These are phyloP conservation scores for Cosmia trapezina DNA, from an alignment of 2,888 invertebrate genomes.

Conservation along the genomic window DNA sequence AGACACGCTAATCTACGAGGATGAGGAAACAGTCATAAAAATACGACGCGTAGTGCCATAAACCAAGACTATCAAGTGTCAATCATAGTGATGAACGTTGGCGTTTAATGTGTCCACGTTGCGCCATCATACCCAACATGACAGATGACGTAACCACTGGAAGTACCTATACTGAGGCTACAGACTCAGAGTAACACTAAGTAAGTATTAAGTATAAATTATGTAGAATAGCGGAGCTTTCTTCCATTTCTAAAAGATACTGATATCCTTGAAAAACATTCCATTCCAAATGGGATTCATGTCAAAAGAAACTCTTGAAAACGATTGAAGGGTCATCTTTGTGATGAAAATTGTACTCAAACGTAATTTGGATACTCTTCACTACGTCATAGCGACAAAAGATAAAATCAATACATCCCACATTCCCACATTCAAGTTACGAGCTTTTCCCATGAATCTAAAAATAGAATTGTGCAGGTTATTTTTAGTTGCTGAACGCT, in stretches of 20 bases:
- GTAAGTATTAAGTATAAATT: too few species aligned
- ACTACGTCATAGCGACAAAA: conserved; percentile 40
- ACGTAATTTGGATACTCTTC: conserved; percentile 32
- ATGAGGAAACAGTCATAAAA: conserved; percentile 52
- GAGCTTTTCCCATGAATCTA: conserved; percentile 23
- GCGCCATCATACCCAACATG: conserved; percentile 43
- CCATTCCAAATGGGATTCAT: conserved; percentile 18
- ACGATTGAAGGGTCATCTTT: conserved; percentile 31
- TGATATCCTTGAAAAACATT: conserved; percentile 42
- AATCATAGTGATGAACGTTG: conserved; percentile 57
- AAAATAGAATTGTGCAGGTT: conserved; percentile 41
- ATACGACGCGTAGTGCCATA: conserved; percentile 46
- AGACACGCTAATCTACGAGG: conserved; percentile 38
- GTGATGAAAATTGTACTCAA: conserved; percentile 41
- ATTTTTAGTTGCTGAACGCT: conserved; percentile 31
- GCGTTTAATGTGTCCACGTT: conserved; percentile 56
- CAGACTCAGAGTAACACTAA: not conserved
- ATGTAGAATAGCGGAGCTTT: conserved; percentile 15
- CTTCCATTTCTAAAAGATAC: conserved; percentile 15
- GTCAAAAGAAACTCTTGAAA: conserved; percentile 38
- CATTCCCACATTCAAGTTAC: conserved; percentile 29
- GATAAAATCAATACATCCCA: conserved; percentile 47
- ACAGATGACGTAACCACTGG: conserved; percentile 36
- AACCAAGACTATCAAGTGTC: conserved; percentile 56
- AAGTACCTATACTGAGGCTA: not conserved